phyloP scores from a whole-genome alignment of 92 coral and sea anemone species.

The Palythoa grandiflora region DNA sequence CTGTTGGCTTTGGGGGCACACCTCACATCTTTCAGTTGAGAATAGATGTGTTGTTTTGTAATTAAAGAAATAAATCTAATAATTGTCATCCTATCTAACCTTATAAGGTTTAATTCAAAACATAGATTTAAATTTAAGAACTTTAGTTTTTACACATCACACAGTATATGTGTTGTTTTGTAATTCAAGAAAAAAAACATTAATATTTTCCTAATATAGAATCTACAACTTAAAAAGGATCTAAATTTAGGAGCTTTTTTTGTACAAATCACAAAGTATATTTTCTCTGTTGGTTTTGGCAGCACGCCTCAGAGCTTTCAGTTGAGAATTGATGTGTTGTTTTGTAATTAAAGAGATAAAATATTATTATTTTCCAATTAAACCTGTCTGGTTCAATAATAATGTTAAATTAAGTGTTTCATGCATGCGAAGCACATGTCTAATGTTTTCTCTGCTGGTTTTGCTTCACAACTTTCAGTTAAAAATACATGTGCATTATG shows the following conservation, averaged over 20 bases:
- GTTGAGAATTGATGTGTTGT: slow-evolving; percentile 1
- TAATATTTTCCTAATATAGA: too few relatives aligned
- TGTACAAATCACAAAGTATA: background rate
- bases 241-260: background rate
- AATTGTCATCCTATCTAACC: too few relatives aligned
- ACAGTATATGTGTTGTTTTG: too few relatives aligned
- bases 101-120: too few relatives aligned
- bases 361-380: too few relatives aligned
- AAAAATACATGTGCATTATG: too few relatives aligned
- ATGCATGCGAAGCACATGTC: slow-evolving; percentile 16
- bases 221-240: too few relatives aligned
- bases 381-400: slow-evolving; percentile 12
- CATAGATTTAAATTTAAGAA: too few relatives aligned
- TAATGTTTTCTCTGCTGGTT: background rate
- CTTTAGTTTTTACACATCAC: too few relatives aligned
- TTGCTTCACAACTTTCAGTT: background rate
- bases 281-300: slow-evolving; percentile 23
- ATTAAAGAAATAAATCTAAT: too few relatives aligned
- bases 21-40: background rate
- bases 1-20: background rate
- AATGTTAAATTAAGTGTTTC: background rate
- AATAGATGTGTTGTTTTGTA: too few relatives aligned
- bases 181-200: too few relatives aligned
- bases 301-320: slow-evolving; percentile 15
- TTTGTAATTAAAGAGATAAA: background rate